phyloP scores from a whole-genome alignment of 2,113 vertebrate species.

The Peucedramus taeniatus region DNA sequence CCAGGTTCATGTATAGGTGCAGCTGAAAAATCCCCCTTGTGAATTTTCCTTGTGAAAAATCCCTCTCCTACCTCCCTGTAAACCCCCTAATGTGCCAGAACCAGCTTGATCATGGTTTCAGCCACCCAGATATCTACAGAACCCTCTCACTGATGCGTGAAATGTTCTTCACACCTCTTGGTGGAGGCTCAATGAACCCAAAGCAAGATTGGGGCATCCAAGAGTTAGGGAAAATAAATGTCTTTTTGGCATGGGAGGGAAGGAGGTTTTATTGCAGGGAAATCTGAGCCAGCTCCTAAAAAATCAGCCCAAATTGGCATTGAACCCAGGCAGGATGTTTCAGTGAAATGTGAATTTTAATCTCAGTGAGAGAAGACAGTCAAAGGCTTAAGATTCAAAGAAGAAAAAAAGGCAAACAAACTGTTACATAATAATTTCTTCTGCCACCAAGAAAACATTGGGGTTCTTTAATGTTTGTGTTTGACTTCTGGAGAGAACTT shows the following conservation, averaged over 20 bases:
- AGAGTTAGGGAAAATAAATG: background rate
- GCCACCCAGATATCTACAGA: fast-evolving
- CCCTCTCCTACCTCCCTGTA: background rate
- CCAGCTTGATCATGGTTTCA: background rate
- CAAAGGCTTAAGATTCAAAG: background rate
- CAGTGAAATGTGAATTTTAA: background rate
- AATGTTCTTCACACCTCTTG: background rate
- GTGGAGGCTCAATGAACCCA: fast-evolving
- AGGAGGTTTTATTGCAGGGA: background rate
- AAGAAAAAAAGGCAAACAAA: background rate
- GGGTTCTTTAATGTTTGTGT: background rate
- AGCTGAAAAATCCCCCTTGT: background rate
- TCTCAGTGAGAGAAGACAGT: background rate
- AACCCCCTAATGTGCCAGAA: background rate
- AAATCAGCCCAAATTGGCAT: background rate
- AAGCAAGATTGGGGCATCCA: fast-evolving
- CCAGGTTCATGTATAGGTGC: background rate
- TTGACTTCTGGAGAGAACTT: background rate
- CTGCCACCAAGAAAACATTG: background rate
- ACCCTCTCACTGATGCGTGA: background rate
- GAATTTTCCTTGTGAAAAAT: background rate
- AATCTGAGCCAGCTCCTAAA: background rate
- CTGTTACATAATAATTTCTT: background rate
- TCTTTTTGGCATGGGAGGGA: background rate
- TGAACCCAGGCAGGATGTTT: background rate